Conservation (phyloP, 2,797 vertebrate genomes). For the Enteromius mattozi region DNA sequence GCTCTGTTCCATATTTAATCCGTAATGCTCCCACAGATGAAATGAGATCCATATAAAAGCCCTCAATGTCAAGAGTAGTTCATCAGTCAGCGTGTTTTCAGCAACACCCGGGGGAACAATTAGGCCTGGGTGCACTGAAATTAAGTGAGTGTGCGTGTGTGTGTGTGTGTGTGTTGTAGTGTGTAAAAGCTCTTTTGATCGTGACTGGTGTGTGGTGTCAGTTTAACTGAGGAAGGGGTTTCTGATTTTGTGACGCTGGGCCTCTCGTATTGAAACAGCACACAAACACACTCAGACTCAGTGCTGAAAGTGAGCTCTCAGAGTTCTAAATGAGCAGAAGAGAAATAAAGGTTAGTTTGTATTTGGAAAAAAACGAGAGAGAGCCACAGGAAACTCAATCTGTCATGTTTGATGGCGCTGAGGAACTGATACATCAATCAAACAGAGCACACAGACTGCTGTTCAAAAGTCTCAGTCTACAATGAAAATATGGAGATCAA, state of each 20-base stretch:
- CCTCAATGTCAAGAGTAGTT: constrained; percentile 33
- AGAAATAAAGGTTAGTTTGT: constrained; percentile 37
- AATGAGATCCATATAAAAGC: constrained; percentile 42
- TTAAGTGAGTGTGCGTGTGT: not conserved
- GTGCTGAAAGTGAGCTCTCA: constrained; percentile 23
- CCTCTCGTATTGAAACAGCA: constrained; percentile 13
- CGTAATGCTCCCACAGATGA: constrained; percentile 20
- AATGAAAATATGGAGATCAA: not conserved
- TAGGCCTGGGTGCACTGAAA: not conserved
- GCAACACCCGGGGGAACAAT: constrained; percentile 29
- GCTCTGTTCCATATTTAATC: constrained; percentile 31
- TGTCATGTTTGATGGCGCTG: not conserved
- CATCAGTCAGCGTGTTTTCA: constrained; percentile 38
- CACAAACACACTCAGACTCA: not conserved
- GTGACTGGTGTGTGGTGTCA: not conserved
- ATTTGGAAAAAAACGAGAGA: not conserved
- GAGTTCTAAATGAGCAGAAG: not conserved
- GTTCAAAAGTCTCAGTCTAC: not conserved
- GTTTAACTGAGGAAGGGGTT: not conserved
- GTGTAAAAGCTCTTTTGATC: constrained; percentile 24
- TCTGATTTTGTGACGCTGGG: not conserved
- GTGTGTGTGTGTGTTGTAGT: not conserved
- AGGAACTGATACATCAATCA: not conserved
- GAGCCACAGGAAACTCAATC: constrained; percentile 4
- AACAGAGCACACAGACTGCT: not conserved